These are phyloP conservation scores for Penaeus indicus DNA, from an alignment of 1,140 invertebrate genomes.

Conservation along the genomic window DNA sequence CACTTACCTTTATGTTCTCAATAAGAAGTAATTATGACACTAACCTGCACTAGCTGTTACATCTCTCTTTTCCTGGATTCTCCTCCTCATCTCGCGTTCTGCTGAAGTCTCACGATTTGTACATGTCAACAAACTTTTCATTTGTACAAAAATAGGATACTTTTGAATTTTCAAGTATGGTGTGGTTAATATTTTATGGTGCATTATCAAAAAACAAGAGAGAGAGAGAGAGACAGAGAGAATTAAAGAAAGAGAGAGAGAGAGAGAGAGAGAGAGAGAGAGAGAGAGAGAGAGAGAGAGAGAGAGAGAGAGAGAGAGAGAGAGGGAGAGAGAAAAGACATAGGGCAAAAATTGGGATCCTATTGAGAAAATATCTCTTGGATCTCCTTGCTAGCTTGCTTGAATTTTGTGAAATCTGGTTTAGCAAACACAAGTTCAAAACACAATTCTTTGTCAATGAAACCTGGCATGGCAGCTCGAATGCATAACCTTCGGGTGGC, in stretches of 20 bases:
- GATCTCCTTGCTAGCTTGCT: constrained; percentile 72
- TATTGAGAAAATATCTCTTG: constrained; percentile 71
- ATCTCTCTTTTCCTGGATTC: constrained; percentile 74
- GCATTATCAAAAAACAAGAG: too few species aligned
- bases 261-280: neutral
- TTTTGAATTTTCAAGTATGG: too few species aligned
- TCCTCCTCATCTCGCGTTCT: constrained; percentile 71
- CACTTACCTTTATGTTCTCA: neutral
- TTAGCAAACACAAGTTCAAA: constrained; percentile 76
- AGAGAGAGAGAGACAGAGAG: too few species aligned
- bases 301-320: constrained; percentile 76
- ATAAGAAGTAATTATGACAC: constrained; percentile 66
- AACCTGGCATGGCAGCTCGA: constrained; percentile 80
- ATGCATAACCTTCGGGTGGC: constrained; percentile 77
- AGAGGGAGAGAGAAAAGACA: constrained; percentile 79
- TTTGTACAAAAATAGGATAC: too few species aligned
- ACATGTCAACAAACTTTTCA: too few species aligned
- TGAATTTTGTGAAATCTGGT: constrained; percentile 76
- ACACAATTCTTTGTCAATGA: constrained; percentile 79
- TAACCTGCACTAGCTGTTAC: constrained; percentile 78
- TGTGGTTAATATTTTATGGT: too few species aligned
- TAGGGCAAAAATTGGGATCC: constrained; percentile 74
- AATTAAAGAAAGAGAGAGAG: neutral
- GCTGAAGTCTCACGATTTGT: constrained; percentile 14
- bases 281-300: constrained; percentile 3